These are phyloP conservation scores for Leucopsar rothschildi DNA, from an alignment of 2,113 vertebrate species.

Conservation along the genomic window DNA sequence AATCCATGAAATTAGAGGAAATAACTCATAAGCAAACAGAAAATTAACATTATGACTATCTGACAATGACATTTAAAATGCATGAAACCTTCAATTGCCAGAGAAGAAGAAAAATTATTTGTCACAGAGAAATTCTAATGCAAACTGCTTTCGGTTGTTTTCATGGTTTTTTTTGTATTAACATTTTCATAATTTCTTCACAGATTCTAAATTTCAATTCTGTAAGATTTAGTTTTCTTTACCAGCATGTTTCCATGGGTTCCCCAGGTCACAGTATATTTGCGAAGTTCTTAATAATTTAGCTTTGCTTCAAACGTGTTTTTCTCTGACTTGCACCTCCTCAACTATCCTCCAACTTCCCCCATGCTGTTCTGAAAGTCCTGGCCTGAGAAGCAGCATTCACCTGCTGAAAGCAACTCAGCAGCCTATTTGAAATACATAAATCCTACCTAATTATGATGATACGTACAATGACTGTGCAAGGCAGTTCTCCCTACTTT, in stretches of 20 bases:
- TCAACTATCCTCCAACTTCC: background rate
- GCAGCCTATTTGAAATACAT: background rate
- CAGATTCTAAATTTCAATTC: background rate
- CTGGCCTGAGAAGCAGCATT: background rate
- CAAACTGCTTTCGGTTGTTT: background rate
- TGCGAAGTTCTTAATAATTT: background rate
- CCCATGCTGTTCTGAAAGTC: background rate
- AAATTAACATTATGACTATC: background rate
- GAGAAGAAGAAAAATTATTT: background rate
- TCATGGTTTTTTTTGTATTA: background rate
- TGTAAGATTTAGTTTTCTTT: background rate
- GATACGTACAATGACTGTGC: background rate
- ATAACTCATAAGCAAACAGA: background rate
- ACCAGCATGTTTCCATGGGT: background rate
- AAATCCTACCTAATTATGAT: background rate
- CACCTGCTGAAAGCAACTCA: background rate
- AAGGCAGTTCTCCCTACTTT: background rate
- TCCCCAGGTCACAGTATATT: background rate
- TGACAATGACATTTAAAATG: background rate
- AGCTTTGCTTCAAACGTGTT: background rate
- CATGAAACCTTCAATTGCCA: background rate
- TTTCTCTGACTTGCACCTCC: background rate
- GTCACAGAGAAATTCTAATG: background rate
- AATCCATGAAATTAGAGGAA: background rate
- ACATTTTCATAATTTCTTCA: background rate